Conservation (phyloP, 2,888 invertebrate species). For the Eilema depressum region DNA sequence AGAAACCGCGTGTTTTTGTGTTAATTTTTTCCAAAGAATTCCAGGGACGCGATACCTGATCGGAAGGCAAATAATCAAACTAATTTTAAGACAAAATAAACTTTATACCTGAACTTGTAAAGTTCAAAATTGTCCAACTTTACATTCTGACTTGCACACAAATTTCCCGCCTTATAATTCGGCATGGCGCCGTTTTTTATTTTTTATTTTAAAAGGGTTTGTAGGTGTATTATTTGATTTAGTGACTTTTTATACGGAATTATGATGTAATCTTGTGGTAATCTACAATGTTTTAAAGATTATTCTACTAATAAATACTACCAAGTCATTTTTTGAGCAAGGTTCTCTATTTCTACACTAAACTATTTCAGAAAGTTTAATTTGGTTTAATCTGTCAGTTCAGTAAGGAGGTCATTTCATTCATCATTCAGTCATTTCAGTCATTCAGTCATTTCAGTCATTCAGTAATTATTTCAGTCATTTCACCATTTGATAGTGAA, state of each 20-base stretch:
- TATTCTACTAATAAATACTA: not conserved
- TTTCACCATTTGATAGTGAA: too few species aligned
- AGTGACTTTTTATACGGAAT: slow-evolving; percentile 45
- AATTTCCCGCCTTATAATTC: slow-evolving; percentile 50
- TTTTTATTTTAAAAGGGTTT: slow-evolving; percentile 53
- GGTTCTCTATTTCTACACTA: too few species aligned
- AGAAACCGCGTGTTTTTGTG: slow-evolving; percentile 77
- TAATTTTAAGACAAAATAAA: slow-evolving; percentile 23
- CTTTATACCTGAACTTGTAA: slow-evolving; percentile 42
- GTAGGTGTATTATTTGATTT: slow-evolving; percentile 39
- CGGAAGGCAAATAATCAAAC: slow-evolving; percentile 57
- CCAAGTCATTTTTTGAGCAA: not conserved
- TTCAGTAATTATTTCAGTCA: too few species aligned
- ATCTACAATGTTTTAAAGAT: slow-evolving; percentile 42
- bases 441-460: too few species aligned
- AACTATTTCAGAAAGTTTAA: too few species aligned
- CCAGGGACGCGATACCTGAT: slow-evolving; percentile 73
- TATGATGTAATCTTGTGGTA: not conserved
- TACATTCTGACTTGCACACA: slow-evolving; percentile 43
- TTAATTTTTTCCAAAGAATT: slow-evolving; percentile 67
- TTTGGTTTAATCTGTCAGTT: not conserved
- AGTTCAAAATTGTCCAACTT: slow-evolving; percentile 58
- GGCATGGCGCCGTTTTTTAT: slow-evolving; percentile 60
- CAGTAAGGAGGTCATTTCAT: too few species aligned
- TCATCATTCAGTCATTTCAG: too few species aligned